Conservation (phyloP, 2,113 vertebrate species). For the Calypte anna region DNA sequence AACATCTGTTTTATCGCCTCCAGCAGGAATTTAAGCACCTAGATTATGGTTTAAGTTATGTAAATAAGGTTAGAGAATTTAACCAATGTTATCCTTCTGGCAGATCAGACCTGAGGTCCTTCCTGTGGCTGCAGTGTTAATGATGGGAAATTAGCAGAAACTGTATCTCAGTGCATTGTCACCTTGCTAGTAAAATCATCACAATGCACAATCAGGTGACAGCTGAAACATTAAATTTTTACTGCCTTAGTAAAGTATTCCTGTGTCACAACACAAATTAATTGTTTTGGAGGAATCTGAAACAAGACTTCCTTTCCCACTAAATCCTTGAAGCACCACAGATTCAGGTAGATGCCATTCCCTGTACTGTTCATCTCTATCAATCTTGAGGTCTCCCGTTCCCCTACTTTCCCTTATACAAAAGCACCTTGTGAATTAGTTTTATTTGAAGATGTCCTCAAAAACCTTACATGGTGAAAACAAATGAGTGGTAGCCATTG, state of each 20-base stretch:
- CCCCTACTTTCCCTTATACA: not conserved
- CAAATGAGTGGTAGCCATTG: not conserved
- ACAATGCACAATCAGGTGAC: not conserved
- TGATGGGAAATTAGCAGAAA: not conserved
- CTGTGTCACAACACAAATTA: not conserved
- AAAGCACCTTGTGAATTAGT: not conserved
- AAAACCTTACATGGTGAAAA: not conserved
- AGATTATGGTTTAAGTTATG: not conserved
- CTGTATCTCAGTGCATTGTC: not conserved
- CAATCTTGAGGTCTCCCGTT: not conserved
- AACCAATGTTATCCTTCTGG: not conserved
- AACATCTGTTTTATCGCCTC: not conserved
- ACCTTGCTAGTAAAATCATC: conserved; percentile 52
- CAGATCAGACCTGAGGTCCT: not conserved
- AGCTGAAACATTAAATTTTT: conserved; percentile 11
- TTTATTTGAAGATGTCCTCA: not conserved
- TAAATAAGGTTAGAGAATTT: not conserved
- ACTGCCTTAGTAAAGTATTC: not conserved
- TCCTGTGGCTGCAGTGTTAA: not conserved
- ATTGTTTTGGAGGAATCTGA: not conserved
- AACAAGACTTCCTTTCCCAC: not conserved
- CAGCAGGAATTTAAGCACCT: not conserved
- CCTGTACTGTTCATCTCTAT: not conserved
- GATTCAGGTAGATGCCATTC: not conserved
- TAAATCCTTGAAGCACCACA: not conserved